Base-by-base conservation (phyloP, 2,888 invertebrate species). In the Heliconius aoede region DNA sequence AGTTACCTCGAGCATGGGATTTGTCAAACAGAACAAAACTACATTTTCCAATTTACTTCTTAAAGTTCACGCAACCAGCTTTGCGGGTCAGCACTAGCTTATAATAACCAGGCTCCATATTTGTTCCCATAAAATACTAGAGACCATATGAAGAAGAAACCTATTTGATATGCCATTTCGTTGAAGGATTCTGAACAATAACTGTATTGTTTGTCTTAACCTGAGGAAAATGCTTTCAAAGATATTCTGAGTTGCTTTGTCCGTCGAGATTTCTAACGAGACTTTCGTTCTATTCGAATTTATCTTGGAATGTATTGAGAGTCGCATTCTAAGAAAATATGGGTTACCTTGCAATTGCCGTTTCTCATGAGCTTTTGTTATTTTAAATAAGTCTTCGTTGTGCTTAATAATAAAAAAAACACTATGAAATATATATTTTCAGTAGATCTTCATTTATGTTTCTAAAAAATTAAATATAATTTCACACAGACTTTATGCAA, bases 251-350 rank as follows among this genome's bases (percentile, higher is more conserved):
- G 73, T 77, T 69, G 65, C 74, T 78, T 81, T 80, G 78, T 81
- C 78, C 80, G 58, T 74, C 62, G 77, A 81, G 76, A 79, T 81
- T 78, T 80, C 79, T 81, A 81, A 80, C 81, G 78, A 77, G 80
- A 68, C 79, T 81, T 80, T 80, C 80, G 76, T 80, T 81, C 79
- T 76, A 80, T 81, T 80, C 78, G 76, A 81, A 81, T 80, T 79
- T 81, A 78, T 80, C 74, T 77, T 68, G 76, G 74, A 76, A 74
- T 76, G 80, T 81, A 81, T 81, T 76, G 77, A 75, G 78, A 75
- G 78, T 81, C 79, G 65, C 73, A 76, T 75, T 81, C 78, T 78
- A 80, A 78, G 81, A 74, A 80, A 81, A 79, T 77, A 79, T 79
- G 79, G 74, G 80, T 77, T 79, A 79, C 72, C 74, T 74, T 73